Conservation (phyloP, 2,888 invertebrate species). For the Phytoseiulus persimilis region DNA sequence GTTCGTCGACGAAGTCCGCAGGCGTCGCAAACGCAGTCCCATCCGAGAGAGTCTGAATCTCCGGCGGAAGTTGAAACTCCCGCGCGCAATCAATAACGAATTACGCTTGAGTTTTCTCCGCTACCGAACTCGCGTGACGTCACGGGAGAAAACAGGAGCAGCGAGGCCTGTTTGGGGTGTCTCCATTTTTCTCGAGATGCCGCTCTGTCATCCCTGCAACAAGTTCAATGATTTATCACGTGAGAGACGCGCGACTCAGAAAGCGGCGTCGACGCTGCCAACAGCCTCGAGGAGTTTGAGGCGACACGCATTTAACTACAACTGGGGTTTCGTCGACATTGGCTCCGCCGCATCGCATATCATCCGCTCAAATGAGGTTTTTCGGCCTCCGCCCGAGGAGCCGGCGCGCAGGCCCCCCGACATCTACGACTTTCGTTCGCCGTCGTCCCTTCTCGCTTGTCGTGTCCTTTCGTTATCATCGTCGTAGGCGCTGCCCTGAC, state of each 20-base stretch:
- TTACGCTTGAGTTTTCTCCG: no score
- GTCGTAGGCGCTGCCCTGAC: background rate
- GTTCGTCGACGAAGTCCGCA: no score
- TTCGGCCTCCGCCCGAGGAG: background rate
- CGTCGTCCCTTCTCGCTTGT: background rate
- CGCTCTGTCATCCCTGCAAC: background rate
- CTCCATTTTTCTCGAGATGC: background rate
- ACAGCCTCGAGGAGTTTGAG: background rate
- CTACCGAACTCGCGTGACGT: background rate
- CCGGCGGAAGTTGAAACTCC: no score
- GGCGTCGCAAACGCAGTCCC: no score
- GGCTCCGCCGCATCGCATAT: background rate
- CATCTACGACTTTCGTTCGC: background rate
- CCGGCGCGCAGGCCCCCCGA: background rate
- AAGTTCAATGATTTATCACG: background rate
- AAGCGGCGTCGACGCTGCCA: background rate
- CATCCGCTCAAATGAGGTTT: background rate
- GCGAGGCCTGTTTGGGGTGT: background rate
- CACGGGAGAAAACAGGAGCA: background rate
- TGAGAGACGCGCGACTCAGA: background rate
- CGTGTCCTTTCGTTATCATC: background rate
- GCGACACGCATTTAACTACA: background rate
- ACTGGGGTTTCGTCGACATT: background rate
- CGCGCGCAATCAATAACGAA: no score
- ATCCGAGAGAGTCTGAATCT: no score